phyloP scores from a whole-genome alignment of 2,888 invertebrate genomes.

The Danaus chrysippus region DNA sequence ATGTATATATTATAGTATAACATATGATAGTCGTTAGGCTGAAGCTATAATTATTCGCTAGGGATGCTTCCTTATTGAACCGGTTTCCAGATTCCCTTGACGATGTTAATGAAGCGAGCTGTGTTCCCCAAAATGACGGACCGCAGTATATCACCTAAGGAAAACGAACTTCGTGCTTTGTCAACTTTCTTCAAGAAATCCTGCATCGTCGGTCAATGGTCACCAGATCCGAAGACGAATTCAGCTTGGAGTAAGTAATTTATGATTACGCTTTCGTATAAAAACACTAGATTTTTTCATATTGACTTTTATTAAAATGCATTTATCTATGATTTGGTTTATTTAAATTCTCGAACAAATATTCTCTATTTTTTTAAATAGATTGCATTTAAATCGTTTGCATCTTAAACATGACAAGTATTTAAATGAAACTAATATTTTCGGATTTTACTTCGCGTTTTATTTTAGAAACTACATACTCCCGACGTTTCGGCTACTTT shows the following conservation, averaged over 20 bases:
- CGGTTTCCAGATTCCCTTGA: constrained; percentile 80
- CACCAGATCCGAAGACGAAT: constrained; percentile 85
- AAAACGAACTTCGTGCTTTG: constrained; percentile 89
- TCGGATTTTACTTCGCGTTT: no score
- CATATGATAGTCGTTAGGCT: no score
- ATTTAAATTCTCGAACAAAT: no score
- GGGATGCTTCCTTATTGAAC: neutral
- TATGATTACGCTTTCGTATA: neutral
- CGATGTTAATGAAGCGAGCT: constrained; percentile 85
- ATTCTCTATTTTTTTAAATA: no score
- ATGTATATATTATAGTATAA: no score
- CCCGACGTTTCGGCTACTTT: no score
- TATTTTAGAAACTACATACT: no score
- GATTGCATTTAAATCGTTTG: no score
- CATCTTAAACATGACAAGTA: no score
- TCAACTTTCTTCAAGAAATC: constrained; percentile 89
- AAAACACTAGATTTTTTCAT: neutral
- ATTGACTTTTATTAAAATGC: constrained; percentile 1
- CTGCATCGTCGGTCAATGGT: constrained; percentile 92
- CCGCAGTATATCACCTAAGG: constrained; percentile 83
- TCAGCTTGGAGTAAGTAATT: constrained; percentile 82
- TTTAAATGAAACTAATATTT: no score
- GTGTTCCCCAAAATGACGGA: constrained; percentile 84
- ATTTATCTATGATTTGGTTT: neutral
- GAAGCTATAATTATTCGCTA: no score